These are phyloP conservation scores for Octonoba sinensis DNA, from an alignment of 2,888 invertebrate species.

Conservation along the genomic window DNA sequence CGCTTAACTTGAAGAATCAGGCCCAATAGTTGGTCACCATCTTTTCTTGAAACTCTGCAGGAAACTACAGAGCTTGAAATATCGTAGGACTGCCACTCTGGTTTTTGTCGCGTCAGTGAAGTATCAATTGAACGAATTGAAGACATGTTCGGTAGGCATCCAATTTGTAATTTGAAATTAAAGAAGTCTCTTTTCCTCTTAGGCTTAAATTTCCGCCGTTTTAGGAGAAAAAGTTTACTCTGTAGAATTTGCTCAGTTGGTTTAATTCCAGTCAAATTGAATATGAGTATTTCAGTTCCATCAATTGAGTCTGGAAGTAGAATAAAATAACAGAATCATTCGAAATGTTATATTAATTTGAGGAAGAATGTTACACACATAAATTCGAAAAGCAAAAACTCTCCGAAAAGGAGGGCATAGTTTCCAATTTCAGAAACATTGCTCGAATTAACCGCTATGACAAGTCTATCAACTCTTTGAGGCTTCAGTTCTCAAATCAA, in stretches of 20 bases:
- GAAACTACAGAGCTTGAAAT: slow-evolving; percentile 69
- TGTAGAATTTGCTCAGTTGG: slow-evolving; percentile 45
- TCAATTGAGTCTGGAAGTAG: slow-evolving; percentile 39
- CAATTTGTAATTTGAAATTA: slow-evolving; percentile 38
- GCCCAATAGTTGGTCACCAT: slow-evolving; percentile 68
- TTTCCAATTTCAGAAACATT: too few relatives aligned
- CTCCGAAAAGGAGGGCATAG: too few relatives aligned
- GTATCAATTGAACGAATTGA: slow-evolving; percentile 25
- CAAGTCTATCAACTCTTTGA: too few relatives aligned
- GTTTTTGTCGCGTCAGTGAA: slow-evolving; percentile 68
- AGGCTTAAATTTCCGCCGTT: slow-evolving; percentile 27
- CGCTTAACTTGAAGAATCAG: slow-evolving; percentile 68
- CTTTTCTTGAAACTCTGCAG: slow-evolving; percentile 67
- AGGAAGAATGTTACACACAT: neutral
- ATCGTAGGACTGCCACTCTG: slow-evolving; percentile 71
- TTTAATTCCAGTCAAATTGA: slow-evolving; percentile 49
- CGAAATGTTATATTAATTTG: neutral
- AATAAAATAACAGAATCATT: slow-evolving; percentile 4
- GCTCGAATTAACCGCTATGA: too few relatives aligned
- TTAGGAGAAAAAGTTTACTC: slow-evolving; percentile 41
- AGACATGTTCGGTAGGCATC: slow-evolving; percentile 33
- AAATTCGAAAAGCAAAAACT: too few relatives aligned
- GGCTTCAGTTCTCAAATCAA: too few relatives aligned
- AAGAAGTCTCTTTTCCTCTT: slow-evolving; percentile 15
- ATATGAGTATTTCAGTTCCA: slow-evolving; percentile 39